A percentile compares a stretch with the other conserved stretches of the same genome.
phyloP scores from a whole-genome alignment of 2,888 invertebrate species.

The Neria commutata region DNA sequence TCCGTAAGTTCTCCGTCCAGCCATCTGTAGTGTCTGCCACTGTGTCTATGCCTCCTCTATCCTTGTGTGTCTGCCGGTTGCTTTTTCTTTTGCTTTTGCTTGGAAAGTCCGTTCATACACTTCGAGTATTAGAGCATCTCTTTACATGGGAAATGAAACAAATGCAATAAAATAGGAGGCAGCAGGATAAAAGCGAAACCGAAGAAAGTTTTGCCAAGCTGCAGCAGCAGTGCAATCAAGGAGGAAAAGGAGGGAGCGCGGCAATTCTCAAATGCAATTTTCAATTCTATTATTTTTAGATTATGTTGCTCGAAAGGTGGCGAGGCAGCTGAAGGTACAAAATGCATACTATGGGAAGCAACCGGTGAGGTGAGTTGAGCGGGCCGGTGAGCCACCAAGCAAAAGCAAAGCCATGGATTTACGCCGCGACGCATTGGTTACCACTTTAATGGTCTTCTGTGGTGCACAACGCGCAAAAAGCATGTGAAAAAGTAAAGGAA shows the following conservation, averaged over 20 bases:
- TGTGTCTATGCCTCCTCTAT: too few relatives aligned
- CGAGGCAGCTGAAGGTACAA: too few relatives aligned
- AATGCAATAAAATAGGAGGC: background rate
- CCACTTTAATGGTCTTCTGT: constrained; percentile 15
- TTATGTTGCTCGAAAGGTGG: background rate
- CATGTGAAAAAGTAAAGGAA: constrained; percentile 18
- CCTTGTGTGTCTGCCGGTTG: too few relatives aligned
- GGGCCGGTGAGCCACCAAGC: too few relatives aligned
- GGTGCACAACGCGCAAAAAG: constrained; percentile 14
- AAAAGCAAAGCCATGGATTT: too few relatives aligned
- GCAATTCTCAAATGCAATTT: constrained; percentile 21
- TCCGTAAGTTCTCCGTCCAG: too few relatives aligned
- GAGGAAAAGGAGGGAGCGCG: background rate
- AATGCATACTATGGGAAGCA: too few relatives aligned
- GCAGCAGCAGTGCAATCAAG: background rate
- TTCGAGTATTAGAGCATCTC: background rate
- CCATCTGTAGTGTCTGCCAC: too few relatives aligned
- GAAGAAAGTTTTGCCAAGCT: background rate
- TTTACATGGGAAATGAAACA: constrained; percentile 1
- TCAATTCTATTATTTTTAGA: constrained; percentile 23
- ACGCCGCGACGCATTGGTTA: too few relatives aligned
- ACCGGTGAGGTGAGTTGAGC: too few relatives aligned
- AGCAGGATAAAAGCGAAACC: background rate
- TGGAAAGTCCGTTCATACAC: background rate
- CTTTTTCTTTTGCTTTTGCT: too few relatives aligned